Conservation (phyloP, 2,797 vertebrate species). For the Novumbra hubbsi region DNA sequence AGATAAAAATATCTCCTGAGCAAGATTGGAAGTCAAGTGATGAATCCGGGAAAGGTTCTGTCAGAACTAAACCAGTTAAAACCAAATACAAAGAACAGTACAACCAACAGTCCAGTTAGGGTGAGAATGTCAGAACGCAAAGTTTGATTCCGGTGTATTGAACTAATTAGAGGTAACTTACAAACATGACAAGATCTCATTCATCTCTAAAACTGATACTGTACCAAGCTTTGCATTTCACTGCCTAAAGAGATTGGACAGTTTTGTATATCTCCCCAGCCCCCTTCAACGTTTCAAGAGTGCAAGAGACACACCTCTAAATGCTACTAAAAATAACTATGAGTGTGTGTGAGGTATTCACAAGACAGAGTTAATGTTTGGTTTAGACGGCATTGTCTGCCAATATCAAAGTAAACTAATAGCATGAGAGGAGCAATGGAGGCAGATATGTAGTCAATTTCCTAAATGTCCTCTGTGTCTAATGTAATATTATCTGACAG, state of each 20-base stretch:
- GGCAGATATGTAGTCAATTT: constrained; percentile 36
- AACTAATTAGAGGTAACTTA: no score
- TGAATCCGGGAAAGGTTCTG: constrained; percentile 38
- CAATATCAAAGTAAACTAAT: constrained; percentile 42
- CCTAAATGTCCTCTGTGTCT: constrained; percentile 28
- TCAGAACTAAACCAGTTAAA: constrained; percentile 57
- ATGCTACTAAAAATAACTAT: no score
- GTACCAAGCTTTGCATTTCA: no score
- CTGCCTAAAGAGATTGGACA: no score
- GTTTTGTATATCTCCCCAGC: no score
- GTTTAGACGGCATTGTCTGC: neutral
- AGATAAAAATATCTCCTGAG: constrained; percentile 63
- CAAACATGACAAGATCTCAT: neutral
- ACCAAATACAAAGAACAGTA: neutral
- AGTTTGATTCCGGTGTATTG: neutral
- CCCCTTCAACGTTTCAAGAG: no score
- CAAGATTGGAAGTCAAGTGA: constrained; percentile 22
- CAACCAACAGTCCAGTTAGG: neutral
- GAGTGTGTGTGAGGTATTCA: neutral
- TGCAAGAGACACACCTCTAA: no score
- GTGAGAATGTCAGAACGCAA: neutral
- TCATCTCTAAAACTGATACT: neutral
- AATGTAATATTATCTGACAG: constrained; percentile 59
- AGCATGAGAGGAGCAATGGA: constrained; percentile 19
- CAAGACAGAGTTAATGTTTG: neutral